Conservation (phyloP, 2,888 invertebrate species). For the Euclidia mi region DNA sequence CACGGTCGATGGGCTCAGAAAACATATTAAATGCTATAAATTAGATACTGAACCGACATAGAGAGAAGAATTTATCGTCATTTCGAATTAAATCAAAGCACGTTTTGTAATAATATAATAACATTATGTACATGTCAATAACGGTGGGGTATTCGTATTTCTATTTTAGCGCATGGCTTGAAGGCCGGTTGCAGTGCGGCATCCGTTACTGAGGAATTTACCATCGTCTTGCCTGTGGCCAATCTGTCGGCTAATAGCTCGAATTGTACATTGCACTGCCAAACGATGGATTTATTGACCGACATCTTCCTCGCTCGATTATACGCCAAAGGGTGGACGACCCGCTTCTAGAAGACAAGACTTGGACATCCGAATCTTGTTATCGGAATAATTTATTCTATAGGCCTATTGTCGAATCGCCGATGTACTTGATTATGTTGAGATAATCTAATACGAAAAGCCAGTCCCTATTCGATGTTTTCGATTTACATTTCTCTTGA, state of each 20-base stretch:
- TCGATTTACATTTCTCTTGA: slow-evolving; percentile 16
- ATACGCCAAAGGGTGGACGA: slow-evolving; percentile 40
- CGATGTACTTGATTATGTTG: slow-evolving; percentile 26
- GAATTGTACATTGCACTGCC: slow-evolving; percentile 41
- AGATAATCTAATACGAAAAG: slow-evolving; percentile 28
- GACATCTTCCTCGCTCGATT: slow-evolving; percentile 45
- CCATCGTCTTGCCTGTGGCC: slow-evolving; percentile 62
- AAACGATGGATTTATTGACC: slow-evolving; percentile 59
- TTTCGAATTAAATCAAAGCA: slow-evolving; percentile 25
- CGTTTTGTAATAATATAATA: slow-evolving; percentile 27
- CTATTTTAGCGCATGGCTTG: slow-evolving; percentile 52
- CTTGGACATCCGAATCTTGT: slow-evolving; percentile 38
- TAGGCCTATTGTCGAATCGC: slow-evolving; percentile 27
- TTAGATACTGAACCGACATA: slow-evolving; percentile 27
- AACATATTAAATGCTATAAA: slow-evolving; percentile 23
- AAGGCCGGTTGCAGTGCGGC: slow-evolving; percentile 56
- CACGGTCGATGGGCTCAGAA: slow-evolving; percentile 11
- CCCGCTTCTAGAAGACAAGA: slow-evolving; percentile 40
- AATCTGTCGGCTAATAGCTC: slow-evolving; percentile 66
- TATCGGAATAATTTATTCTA: slow-evolving; percentile 31
- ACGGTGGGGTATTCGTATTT: slow-evolving; percentile 54
- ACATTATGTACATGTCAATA: slow-evolving; percentile 35
- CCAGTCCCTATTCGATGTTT: slow-evolving; percentile 12
- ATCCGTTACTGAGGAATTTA: slow-evolving; percentile 67
- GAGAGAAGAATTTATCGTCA: slow-evolving; percentile 26